These are phyloP conservation scores for Bergia sp. DNA, from an alignment of 92 coral and sea anemone species.

Conservation along the genomic window DNA sequence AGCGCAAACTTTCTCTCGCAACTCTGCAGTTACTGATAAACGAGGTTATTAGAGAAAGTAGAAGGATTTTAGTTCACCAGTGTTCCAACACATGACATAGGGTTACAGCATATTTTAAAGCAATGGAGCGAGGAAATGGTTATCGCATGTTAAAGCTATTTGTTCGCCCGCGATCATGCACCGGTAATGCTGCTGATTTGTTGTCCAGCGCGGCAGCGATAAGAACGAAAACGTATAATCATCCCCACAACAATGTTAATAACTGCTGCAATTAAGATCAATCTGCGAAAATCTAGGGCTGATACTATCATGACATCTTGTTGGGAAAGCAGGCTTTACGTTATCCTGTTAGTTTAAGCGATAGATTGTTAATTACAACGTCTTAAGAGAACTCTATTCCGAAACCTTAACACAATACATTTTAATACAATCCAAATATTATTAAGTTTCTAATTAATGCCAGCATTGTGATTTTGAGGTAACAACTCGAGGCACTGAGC, in stretches of 20 bases:
- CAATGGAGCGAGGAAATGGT: slow-evolving; percentile 6
- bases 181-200: slow-evolving; percentile 51
- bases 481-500: slow-evolving; percentile 52
- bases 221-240: slow-evolving; percentile 80
- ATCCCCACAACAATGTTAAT: slow-evolving; percentile 91
- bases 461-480: slow-evolving; percentile 61
- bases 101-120: neutral
- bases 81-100: neutral
- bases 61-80: neutral
- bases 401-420: slow-evolving; percentile 50
- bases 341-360: slow-evolving; percentile 65
- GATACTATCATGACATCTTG: slow-evolving; percentile 47
- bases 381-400: slow-evolving; percentile 46
- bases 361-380: slow-evolving; percentile 59
- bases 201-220: slow-evolving; percentile 61
- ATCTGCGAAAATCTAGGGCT: slow-evolving; percentile 73
- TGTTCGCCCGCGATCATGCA: slow-evolving; percentile 37
- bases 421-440: slow-evolving; percentile 73
- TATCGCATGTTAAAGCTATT: slow-evolving; percentile 34
- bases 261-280: slow-evolving; percentile 94
- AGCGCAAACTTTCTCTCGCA: neutral
- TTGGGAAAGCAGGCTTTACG: slow-evolving; percentile 34
- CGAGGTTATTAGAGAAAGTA: neutral
- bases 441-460: slow-evolving; percentile 62
- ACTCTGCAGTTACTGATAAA: neutral